Evolutionary conservation across 2,888 invertebrate genomes (phyloP).

Genomic region (Unio delphinus): DNA sequence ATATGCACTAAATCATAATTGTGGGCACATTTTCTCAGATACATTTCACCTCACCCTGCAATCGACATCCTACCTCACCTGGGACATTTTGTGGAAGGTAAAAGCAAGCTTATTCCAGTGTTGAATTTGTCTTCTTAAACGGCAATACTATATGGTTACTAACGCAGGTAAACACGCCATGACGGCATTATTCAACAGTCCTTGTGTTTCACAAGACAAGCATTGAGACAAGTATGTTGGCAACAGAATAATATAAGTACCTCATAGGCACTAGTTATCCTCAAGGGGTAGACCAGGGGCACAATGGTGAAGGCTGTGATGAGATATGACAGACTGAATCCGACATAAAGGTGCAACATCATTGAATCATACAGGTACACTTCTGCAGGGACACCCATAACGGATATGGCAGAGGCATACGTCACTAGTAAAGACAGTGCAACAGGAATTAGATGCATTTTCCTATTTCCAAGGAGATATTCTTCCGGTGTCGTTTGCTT

Average conservation of each 20-base stretch:
- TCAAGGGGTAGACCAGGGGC: slow-evolving; percentile 45
- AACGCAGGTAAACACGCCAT: too few species aligned
- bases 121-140: too few species aligned
- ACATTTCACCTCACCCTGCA: too few species aligned
- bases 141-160: too few species aligned
- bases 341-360: slow-evolving; percentile 24
- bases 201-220: background rate
- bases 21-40: too few species aligned
- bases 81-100: too few species aligned
- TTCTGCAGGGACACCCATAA: slow-evolving; percentile 47
- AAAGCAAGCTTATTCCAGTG: too few species aligned
- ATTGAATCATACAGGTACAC: slow-evolving; percentile 41
- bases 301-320: slow-evolving; percentile 32
- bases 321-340: slow-evolving; percentile 22
- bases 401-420: slow-evolving; percentile 51
- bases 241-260: slow-evolving; percentile 15
- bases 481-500: slow-evolving; percentile 35
- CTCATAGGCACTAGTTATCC: slow-evolving; percentile 51
- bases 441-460: slow-evolving; percentile 47
- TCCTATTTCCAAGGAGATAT: slow-evolving; percentile 47
- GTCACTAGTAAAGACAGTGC: slow-evolving; percentile 52
- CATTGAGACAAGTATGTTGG: background rate
- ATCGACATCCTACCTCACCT: too few species aligned
- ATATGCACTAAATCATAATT: too few species aligned
- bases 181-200: too few species aligned